phyloP scores from a whole-genome alignment of 2,888 invertebrate genomes.

The Cantharis lateralis region DNA sequence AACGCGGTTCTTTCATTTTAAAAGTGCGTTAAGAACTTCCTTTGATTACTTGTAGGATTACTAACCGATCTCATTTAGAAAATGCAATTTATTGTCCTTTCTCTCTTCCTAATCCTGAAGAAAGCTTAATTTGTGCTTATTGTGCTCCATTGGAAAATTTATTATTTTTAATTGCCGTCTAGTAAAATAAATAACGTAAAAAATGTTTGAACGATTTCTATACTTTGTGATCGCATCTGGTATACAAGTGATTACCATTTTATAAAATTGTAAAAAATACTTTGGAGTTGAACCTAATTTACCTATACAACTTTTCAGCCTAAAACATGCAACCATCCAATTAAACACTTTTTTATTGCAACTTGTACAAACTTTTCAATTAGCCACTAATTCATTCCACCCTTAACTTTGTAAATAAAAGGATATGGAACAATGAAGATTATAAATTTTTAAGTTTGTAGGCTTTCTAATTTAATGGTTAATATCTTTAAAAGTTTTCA shows the following conservation, averaged over 20 bases:
- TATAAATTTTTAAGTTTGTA: background rate
- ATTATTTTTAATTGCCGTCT: background rate
- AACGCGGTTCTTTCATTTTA: background rate
- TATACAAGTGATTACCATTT: background rate
- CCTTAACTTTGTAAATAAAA: background rate
- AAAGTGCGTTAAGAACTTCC: background rate
- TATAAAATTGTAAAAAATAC: background rate
- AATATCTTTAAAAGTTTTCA: background rate
- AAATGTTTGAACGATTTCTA: background rate
- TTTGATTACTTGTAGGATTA: background rate
- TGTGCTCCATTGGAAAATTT: background rate
- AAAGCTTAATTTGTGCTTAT: background rate
- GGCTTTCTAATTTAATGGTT: background rate
- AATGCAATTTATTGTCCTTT: background rate
- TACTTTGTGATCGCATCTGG: background rate
- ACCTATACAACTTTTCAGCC: background rate
- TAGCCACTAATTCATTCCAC: slow-evolving; percentile 1
- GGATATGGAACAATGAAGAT: background rate
- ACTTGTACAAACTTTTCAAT: slow-evolving; percentile 1
- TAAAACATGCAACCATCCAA: slow-evolving; percentile 4
- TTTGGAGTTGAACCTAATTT: background rate
- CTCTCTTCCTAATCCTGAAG: background rate
- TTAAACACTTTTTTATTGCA: slow-evolving; percentile 2
- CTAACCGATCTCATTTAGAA: background rate
- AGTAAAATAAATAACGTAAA: background rate